Evolutionary conservation across 2,797 vertebrate genomes (phyloP), one percentile per base, ranked within the genome.

Genomic region (Falco biarmicus): DNA sequence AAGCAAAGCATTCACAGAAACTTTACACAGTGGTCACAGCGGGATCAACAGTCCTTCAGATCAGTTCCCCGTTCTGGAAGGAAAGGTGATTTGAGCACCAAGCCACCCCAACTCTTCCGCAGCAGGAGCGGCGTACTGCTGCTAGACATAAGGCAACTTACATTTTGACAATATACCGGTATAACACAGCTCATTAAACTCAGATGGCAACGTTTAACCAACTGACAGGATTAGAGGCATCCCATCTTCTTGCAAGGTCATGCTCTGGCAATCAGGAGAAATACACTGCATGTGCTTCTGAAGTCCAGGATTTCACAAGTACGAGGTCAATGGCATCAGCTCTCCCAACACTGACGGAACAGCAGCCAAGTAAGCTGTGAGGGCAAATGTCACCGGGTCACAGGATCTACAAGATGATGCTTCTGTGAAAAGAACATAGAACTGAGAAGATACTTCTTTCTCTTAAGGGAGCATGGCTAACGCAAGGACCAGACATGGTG

Each of bases 311-410:
- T 39, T 61, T 71, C 43, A 39, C 24, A 59, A 37, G 34, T 24
- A 41, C 41, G 3, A 17, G 15, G 51, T 47, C 45, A 61, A 7
- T 2, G 4, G 50, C 59, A 34, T 15, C 61, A 31, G n/a, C 48
- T 47, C 54, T 92, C 77, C 37, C 28, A 18, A 5, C 11, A 4
- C n/a, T 22, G 50, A 51, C 64, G 24, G 34, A 53, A n/a, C 9
- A 60, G 69, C 32, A 34, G 75, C 32, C 48, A 24, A 22, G 31
- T 11, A 26, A 2, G 26, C 31, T 39, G 31, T 11, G 39, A 84
- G 50, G 68, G 34, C 56, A 53, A 66, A 66, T 0, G 0, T 21
- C 2, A 0, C 32, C 26, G 22, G 15, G 28, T 61, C 59, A 25
- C 1, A 11, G 51, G 31, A 50, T 64, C 50, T 65, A 34, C 17